Evolutionary conservation across 1,140 invertebrate species (phyloP), one percentile per base, ranked within the genome.

Genomic region (Lysiphlebus fabarum): DNA sequence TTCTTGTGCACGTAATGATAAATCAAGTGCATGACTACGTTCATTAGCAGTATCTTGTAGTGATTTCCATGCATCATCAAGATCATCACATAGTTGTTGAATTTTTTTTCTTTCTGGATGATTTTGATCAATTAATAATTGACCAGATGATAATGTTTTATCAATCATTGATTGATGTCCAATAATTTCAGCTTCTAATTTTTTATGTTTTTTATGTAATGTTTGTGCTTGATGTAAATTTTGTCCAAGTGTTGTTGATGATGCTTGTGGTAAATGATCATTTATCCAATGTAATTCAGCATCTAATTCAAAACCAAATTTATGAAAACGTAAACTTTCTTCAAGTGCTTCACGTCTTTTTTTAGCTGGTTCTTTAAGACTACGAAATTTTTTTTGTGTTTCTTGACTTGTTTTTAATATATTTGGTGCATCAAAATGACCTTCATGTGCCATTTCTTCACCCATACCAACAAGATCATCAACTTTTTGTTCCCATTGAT

Each of bases 221-320:
- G 89, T 91, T 70, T 96, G 93, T 0, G 94, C 93, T 74, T 96
- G 93, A 68, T 95, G 89, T 38, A 99, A 79, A 77, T 92, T 95
- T 53, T 89, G 84, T 1, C 90, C 90, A 5, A 90, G 72, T 6
- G 83, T 85, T 4, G 87, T 86, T 2, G 92, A 91, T 0, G 86
- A 84, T 2, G 91, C 93, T 5, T 90, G 83, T 5, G 90, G 89
- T 55, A 90, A 72, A 64, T 95, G 90, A 74, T 98, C 96, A 40
- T 88, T 87, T 55, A 98, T 95, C 96, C 96, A 99, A 71, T 96
- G 93, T 66, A 96, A 81, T 76, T 99, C 95, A 0, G 89, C 88
- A 58, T 96, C 92, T 40, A 96, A 82, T 74, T 98, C 93, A 72
- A 97, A 97, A 33, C 89, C 88, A 78, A 98, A 96, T 75, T 98